Evolutionary conservation across 2,888 invertebrate genomes (phyloP).

Genomic region (Silvanus unidentatus): DNA sequence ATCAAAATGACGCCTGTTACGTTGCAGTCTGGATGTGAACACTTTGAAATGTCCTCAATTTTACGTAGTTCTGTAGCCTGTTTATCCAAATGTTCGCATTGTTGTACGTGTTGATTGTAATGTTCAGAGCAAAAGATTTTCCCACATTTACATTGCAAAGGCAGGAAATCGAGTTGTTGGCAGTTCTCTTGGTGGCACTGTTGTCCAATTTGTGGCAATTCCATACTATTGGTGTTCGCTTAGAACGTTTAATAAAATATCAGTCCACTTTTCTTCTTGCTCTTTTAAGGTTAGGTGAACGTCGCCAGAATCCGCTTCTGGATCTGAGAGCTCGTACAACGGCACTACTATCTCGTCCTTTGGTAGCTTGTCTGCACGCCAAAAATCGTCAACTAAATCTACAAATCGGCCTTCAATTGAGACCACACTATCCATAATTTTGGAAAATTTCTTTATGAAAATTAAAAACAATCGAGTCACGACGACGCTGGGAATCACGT

Average conservation of each 20-base stretch:
- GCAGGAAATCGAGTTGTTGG: constrained; percentile 67
- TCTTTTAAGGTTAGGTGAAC: constrained; percentile 85
- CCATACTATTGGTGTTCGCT: constrained; percentile 60
- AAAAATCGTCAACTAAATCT: constrained; percentile 79
- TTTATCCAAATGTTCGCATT: constrained; percentile 41
- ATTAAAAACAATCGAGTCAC: no score
- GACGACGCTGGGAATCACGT: no score
- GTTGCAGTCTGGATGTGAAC: constrained; percentile 55
- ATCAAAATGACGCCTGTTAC: constrained; percentile 59
- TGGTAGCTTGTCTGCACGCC: constrained; percentile 78
- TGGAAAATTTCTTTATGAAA: no score
- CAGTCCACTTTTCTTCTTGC: constrained; percentile 66
- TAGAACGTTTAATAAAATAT: constrained; percentile 50
- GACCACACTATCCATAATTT: constrained; percentile 60
- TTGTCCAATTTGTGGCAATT: constrained; percentile 66
- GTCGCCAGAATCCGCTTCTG: constrained; percentile 88
- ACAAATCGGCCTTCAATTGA: constrained; percentile 67
- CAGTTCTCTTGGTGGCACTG: constrained; percentile 58
- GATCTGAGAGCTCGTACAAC: constrained; percentile 81
- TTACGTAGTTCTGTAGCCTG: constrained; percentile 22
- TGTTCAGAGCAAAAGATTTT: constrained; percentile 64
- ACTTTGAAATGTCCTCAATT: constrained; percentile 46
- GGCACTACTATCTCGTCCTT: constrained; percentile 83
- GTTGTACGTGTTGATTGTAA: constrained; percentile 52
- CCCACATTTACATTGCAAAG: constrained; percentile 60